Conservation (phyloP, 2,888 invertebrate genomes). For the Eurytoma californica region DNA sequence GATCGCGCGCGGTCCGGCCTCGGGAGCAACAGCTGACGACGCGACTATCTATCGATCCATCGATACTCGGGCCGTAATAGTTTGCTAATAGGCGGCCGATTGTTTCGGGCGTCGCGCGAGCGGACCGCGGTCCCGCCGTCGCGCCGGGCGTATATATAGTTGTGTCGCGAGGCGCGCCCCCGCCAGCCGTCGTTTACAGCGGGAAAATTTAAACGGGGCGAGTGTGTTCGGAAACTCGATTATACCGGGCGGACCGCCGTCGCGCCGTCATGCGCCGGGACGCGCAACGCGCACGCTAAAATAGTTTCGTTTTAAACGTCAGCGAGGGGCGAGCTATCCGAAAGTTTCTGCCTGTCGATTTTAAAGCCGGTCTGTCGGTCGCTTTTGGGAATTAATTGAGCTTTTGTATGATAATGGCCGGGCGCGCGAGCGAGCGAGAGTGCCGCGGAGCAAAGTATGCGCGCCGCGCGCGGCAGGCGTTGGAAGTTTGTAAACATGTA, state of each 20-base stretch:
- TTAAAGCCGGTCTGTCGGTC: slow-evolving; percentile 33
- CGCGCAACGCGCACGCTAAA: slow-evolving; percentile 9
- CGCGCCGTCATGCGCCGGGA: background rate
- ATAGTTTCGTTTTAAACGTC: slow-evolving; percentile 48
- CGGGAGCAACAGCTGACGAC: slow-evolving; percentile 67
- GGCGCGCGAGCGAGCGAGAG: background rate
- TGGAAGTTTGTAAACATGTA: slow-evolving; percentile 29
- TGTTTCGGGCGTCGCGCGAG: slow-evolving; percentile 59
- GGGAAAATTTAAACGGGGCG: slow-evolving; percentile 48
- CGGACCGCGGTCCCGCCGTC: background rate
- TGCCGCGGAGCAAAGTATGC: too few species aligned
- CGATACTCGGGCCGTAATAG: slow-evolving; percentile 67
- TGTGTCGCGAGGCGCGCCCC: slow-evolving; percentile 16
- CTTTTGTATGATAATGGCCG: slow-evolving; percentile 43
- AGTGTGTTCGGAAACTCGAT: slow-evolving; percentile 52
- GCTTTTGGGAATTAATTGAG: slow-evolving; percentile 51
- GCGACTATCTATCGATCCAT: slow-evolving; percentile 66
- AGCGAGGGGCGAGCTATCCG: slow-evolving; percentile 2
- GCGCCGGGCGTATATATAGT: background rate
- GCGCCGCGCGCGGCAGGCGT: background rate
- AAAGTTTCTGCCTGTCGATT: slow-evolving; percentile 48
- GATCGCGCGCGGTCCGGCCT: background rate
- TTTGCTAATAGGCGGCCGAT: slow-evolving; percentile 68
- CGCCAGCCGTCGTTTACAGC: slow-evolving; percentile 38
- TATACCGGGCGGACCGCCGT: slow-evolving; percentile 16